These are phyloP conservation scores for Phylloscopus trochiloides DNA, from an alignment of 2,113 vertebrate species.

Conservation along the genomic window DNA sequence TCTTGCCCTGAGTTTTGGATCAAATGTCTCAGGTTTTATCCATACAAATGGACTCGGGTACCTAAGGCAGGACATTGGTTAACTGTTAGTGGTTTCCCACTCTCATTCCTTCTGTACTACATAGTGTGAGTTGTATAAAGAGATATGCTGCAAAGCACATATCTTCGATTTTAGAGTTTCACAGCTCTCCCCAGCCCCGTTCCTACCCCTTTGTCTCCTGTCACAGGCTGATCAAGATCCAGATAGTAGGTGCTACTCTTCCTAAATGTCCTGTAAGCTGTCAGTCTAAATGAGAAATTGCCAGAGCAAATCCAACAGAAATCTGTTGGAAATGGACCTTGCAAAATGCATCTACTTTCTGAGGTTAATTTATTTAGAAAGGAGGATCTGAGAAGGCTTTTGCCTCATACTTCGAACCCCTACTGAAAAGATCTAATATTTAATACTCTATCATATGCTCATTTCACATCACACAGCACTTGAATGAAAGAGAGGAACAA, in stretches of 20 bases:
- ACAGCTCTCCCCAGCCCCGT: background rate
- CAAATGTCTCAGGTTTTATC: background rate
- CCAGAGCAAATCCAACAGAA: background rate
- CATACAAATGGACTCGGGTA: background rate
- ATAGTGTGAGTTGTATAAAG: background rate
- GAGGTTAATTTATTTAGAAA: background rate
- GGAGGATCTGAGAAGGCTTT: background rate
- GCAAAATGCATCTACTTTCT: background rate
- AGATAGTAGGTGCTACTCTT: background rate
- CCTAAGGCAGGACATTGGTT: background rate
- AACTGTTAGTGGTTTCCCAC: background rate
- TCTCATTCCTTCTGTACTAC: background rate
- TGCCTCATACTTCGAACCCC: background rate
- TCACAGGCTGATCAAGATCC: background rate
- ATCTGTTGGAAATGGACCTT: background rate
- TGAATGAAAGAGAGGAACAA: background rate
- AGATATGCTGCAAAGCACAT: background rate
- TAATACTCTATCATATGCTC: background rate
- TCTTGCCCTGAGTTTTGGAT: background rate
- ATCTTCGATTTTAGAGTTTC: background rate
- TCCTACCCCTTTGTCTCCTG: background rate
- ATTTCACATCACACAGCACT: background rate
- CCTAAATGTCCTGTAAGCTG: background rate
- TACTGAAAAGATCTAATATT: background rate
- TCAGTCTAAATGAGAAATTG: background rate